These are phyloP conservation scores for Brachionus rotundiformis DNA, from an alignment of 1,140 invertebrate genomes.

Conservation along the genomic window DNA sequence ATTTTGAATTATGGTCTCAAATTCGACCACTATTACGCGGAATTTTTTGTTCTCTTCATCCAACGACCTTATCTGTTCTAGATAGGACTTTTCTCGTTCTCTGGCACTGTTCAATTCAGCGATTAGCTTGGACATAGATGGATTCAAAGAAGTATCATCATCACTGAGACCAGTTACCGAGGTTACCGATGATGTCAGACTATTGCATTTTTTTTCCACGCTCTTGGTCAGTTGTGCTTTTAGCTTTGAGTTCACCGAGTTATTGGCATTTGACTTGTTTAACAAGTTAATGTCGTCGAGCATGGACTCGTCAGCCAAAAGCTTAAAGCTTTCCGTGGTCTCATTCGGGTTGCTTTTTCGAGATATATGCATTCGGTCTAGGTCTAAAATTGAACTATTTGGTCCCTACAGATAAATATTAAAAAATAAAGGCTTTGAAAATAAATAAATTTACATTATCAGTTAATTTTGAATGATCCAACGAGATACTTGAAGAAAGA, in stretches of 20 bases:
- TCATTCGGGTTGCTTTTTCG: background rate
- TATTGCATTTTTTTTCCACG: slow-evolving; percentile 27
- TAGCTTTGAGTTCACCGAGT: background rate
- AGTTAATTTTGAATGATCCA: slow-evolving; percentile 8
- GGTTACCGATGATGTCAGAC: slow-evolving; percentile 12
- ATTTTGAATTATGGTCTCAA: slow-evolving; percentile 47
- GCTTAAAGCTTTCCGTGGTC: background rate
- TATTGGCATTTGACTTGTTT: background rate
- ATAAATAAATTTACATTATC: background rate
- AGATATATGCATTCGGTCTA: slow-evolving; percentile 14
- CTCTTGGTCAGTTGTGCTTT: background rate
- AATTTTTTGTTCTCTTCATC: slow-evolving; percentile 50
- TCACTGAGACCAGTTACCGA: slow-evolving; percentile 23
- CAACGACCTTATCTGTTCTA: background rate
- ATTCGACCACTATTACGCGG: slow-evolving; percentile 7
- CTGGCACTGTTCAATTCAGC: slow-evolving; percentile 26
- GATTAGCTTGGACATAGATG: slow-evolving; percentile 23
- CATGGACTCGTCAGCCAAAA: slow-evolving; percentile 18
- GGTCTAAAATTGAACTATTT: slow-evolving; percentile 27
- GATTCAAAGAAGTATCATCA: slow-evolving; percentile 16
- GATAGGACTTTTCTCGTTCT: slow-evolving; percentile 26
- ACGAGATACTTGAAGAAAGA: slow-evolving; percentile 1
- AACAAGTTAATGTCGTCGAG: slow-evolving; percentile 1
- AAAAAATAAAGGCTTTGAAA: background rate
- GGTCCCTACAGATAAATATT: background rate